Conservation (phyloP, 2,113 vertebrate species). For the Epinephelus fuscoguttatus region DNA sequence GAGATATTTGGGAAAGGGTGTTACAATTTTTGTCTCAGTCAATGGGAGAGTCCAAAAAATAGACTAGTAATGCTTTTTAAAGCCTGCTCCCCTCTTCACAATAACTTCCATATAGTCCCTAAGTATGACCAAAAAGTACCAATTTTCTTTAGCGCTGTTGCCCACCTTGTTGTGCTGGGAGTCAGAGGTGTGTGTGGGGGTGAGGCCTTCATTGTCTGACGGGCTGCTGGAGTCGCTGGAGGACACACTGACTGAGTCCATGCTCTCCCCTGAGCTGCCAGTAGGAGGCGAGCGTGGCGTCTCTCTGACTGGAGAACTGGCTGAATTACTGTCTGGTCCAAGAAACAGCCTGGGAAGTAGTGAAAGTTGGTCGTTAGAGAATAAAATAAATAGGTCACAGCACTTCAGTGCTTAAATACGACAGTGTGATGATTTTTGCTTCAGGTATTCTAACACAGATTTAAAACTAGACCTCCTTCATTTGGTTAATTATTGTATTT, state of each 20-base stretch:
- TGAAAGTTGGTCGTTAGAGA: constrained; percentile 37
- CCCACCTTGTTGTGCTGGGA: constrained; percentile 89
- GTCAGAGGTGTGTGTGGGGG: constrained; percentile 80
- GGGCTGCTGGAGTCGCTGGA: constrained; percentile 92
- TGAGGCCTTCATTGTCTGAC: constrained; percentile 87
- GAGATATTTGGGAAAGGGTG: neutral
- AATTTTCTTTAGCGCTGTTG: neutral
- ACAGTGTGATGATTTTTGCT: neutral
- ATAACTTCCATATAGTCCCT: neutral
- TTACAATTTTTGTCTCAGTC: neutral
- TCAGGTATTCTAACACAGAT: neutral
- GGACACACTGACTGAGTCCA: constrained; percentile 93
- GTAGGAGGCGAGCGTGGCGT: constrained; percentile 85
- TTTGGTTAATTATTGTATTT: neutral
- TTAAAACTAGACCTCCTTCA: neutral
- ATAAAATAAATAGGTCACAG: constrained; percentile 36
- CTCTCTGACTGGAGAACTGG: constrained; percentile 88
- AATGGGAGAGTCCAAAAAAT: neutral
- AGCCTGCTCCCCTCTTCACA: neutral
- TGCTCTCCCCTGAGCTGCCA: constrained; percentile 94
- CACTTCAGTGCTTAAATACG: neutral
- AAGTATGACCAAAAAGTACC: neutral
- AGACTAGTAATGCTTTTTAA: too few species aligned
- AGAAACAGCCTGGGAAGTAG: constrained; percentile 87
- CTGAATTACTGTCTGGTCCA: constrained; percentile 83